Evolutionary conservation across 2,797 vertebrate species (phyloP).

Genomic region (Pseudochaenichthys georgianus): DNA sequence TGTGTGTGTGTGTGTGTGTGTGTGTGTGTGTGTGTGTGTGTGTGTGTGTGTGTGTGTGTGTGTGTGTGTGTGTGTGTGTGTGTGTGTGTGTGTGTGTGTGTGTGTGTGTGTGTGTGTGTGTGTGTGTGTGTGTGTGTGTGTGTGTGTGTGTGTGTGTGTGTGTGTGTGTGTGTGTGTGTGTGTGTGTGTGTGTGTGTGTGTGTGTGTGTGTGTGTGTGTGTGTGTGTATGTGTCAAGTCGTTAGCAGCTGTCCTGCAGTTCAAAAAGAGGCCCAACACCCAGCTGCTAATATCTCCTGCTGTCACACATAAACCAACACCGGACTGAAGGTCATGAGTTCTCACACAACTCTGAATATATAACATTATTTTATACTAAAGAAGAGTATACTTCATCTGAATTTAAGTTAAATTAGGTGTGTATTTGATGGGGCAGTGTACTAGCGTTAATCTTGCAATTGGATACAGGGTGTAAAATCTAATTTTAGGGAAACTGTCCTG

Average conservation of each 20-base stretch:
- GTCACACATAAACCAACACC: slow-evolving; percentile 19
- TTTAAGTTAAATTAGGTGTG: not conserved
- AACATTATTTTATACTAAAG: not conserved
- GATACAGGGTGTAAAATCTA: too few relatives aligned
- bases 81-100: too few relatives aligned
- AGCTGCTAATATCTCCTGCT: slow-evolving; percentile 52
- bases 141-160: too few relatives aligned
- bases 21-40: not conserved
- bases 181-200: too few relatives aligned
- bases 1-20: slow-evolving; percentile 23
- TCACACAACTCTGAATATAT: not conserved
- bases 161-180: too few relatives aligned
- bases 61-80: too few relatives aligned
- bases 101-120: too few relatives aligned
- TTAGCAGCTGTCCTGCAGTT: slow-evolving; percentile 47
- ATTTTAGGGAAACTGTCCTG: too few relatives aligned
- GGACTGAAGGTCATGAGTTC: slow-evolving; percentile 22
- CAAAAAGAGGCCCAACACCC: slow-evolving; percentile 49
- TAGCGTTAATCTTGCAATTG: too few relatives aligned
- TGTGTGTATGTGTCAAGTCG: slow-evolving; percentile 15
- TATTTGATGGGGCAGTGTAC: not conserved
- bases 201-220: too few relatives aligned
- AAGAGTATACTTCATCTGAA: too few relatives aligned
- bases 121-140: slow-evolving; percentile 28
- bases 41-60: not conserved